These are phyloP conservation scores for Arbacia lixula DNA, from an alignment of 53 echinoderm and acorn worm genomes.

Conservation along the genomic window DNA sequence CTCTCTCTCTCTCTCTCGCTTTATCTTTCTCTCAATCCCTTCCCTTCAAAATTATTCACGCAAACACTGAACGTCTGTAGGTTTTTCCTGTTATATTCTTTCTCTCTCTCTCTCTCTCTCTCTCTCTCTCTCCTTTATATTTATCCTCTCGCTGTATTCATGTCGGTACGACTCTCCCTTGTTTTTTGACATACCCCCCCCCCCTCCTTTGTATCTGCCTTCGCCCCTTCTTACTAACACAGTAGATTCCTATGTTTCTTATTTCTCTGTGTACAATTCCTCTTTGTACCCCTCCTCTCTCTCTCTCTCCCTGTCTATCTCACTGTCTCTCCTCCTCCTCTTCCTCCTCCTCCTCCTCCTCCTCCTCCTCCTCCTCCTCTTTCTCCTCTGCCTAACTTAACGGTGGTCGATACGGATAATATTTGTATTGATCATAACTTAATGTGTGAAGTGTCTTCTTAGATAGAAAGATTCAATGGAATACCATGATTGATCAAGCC, in stretches of 20 bases:
- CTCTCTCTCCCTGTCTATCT: neutral
- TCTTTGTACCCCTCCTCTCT: neutral
- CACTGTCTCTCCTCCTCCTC: conserved; percentile 4
- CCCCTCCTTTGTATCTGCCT: neutral
- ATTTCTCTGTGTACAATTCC: neutral
- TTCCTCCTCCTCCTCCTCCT: neutral
- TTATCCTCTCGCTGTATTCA: neutral
- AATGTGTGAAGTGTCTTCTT: neutral
- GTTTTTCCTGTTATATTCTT: too few species aligned
- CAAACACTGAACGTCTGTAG: too few species aligned
- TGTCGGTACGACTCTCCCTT: neutral
- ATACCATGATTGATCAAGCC: too few species aligned
- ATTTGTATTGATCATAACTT: neutral
- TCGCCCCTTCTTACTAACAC: too few species aligned
- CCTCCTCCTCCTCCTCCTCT: neutral
- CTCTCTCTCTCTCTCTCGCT: neutral
- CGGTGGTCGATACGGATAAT: neutral
- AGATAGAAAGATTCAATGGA: neutral
- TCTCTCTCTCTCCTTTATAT: neutral
- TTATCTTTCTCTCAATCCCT: neutral
- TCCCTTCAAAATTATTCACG: too few species aligned
- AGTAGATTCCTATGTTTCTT: neutral
- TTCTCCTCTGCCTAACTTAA: neutral
- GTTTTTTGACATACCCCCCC: neutral
- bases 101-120: neutral